Base-by-base conservation (phyloP, 2,797 vertebrate species). In the Rachycentron canadum region DNA sequence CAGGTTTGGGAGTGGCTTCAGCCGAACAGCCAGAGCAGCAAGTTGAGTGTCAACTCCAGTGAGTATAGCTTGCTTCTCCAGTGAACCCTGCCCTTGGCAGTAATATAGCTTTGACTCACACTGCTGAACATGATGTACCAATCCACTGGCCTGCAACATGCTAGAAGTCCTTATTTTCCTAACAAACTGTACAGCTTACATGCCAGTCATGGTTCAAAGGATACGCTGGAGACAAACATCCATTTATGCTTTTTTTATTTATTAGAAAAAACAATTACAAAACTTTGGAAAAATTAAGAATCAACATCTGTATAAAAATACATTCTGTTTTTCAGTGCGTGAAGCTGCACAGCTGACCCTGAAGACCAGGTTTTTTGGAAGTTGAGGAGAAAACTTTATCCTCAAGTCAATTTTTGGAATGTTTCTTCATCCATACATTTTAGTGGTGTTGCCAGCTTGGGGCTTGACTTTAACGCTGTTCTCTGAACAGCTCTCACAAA, bases 251-350 rank as follows among this genome's bases (percentile, higher is more conserved):
- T 60, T 73, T 85, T 64, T 71, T 86, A n/a, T 94, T 94, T 91
- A 91, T 94, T 92, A 82, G 8, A 88, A 94, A 95, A 87, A 79
- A 78, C 25, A 76, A 86, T 88, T 90, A 92, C 76, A 92, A 94
- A 95, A 91, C 76, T 84, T 93, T 88, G 88, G 85, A 74, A 86
- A 85, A 28, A 81, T 83, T 82, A 59, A 81, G 66, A 90, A 85
- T 79, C 69, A 88, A 91, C 79, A 88, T 82, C 90, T 79, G 71
- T 93, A 95, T 85, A 94, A 94, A 95, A 95, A 94, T 91, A 95
- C 87, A 95, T 89, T 92, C 69, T 19, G 34, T 69, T 74, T 61
- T 75, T 90, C 79, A 90, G 88, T 79, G 91, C 62, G 55, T 86
- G 83, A 68, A 62, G 78, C 86, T 19, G 23, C 85, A 88, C 83